These are phyloP conservation scores for Ethmia dodecea DNA, from an alignment of 2,888 invertebrate genomes.

Conservation along the genomic window DNA sequence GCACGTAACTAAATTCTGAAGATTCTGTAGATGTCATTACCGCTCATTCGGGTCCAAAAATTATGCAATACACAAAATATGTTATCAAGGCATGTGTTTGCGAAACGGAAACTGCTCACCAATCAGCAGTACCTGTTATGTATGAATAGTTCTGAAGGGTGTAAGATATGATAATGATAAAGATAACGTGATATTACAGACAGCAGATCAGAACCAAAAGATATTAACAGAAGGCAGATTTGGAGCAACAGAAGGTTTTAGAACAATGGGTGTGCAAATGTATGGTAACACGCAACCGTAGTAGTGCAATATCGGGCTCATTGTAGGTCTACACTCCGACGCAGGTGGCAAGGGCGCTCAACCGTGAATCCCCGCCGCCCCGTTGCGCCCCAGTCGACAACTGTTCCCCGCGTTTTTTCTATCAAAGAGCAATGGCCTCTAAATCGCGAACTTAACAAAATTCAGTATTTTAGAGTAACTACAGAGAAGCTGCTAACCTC, in stretches of 20 bases:
- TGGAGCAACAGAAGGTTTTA: constrained; percentile 7
- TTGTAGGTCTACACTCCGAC: constrained; percentile 14
- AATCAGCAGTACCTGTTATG: no score
- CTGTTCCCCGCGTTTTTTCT: constrained; percentile 64
- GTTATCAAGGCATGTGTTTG: no score
- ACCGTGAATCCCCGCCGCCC: constrained; percentile 63
- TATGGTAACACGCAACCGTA: constrained; percentile 10
- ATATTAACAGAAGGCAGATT: no score
- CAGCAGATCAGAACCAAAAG: no score
- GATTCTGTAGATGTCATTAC: no score
- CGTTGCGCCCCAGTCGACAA: constrained; percentile 40
- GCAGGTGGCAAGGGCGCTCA: constrained; percentile 59
- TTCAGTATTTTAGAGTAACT: constrained; percentile 19
- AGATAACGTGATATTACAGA: no score
- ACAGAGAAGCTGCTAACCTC: no score
- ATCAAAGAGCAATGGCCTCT: constrained; percentile 59
- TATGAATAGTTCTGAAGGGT: no score
- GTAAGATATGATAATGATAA: no score
- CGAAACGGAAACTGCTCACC: no score
- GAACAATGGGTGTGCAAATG: constrained; percentile 13
- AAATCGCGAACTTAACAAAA: constrained; percentile 30
- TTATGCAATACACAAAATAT: no score
- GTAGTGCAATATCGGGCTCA: constrained; percentile 31
- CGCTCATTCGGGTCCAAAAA: no score
- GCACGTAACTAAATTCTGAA: constrained; percentile 24